Base-by-base conservation (phyloP, 1,140 invertebrate genomes). In the Cydia fagiglandana region DNA sequence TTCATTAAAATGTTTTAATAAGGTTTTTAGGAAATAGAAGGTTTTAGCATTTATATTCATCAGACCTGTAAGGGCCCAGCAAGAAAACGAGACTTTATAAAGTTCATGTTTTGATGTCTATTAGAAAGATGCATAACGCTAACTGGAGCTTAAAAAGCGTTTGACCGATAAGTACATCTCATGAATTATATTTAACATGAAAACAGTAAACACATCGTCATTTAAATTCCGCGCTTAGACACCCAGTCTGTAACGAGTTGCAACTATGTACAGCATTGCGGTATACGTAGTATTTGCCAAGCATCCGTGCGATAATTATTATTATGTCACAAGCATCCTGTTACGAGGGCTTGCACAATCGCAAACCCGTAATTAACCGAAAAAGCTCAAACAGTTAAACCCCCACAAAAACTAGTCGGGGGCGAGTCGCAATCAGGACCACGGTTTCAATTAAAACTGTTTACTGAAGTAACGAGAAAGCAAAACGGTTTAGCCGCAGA, bases 401-500 rank as follows among this genome's bases (percentile, higher is more conserved):
- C 38, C 45, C 17, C n/a, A 38, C 66, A 70, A 70, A 70, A 70
- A 70, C 30, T 70, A 41, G 66, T 70, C 34, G 34, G 66, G n/a
- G 45, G 15, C 56, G 15, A 70, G 34, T 70, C 66, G 66, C 66
- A 70, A 70, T 70, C 66, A 70, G 66, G 66, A 45, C 66, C 66
- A 70, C 38, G 34, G 66, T 70, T 70, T 70, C 66, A 70, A 70
- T 70, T 70, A 70, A 70, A 70, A 70, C 38, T 70, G 66, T 70
- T 70, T 70, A 45, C 66, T 15, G 66, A 70, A 70, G 66, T 70
- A 70, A 70, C 66, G 66, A 70, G 66, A 70, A 66, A 70, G 66
- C 66, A 70, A 70, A 70, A 70, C n/a, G 66, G 9, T 17, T 41
- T 70, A 41, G 13, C 66, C 66, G 66, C 38, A 2, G 7, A 17